Conservation (phyloP, 1,140 invertebrate species). For the Caenorhabditis latens region DNA sequence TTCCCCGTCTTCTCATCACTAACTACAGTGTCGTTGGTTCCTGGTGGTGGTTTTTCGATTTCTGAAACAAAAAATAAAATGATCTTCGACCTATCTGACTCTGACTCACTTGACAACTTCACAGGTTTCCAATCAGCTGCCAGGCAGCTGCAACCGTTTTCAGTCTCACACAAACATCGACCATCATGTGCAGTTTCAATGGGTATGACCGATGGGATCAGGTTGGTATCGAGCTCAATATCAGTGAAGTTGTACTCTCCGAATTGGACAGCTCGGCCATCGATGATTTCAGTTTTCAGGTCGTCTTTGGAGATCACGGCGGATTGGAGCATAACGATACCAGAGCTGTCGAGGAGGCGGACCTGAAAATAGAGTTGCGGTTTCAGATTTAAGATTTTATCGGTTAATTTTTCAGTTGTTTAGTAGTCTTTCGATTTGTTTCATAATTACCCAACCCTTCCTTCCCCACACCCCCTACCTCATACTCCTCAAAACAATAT, state of each 20-base stretch:
- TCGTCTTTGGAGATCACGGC: conserved; percentile 67
- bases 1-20: conserved; percentile 15
- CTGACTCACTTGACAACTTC: conserved; percentile 67
- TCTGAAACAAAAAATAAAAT: conserved; percentile 11
- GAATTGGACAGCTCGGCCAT: conserved; percentile 69
- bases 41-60: conserved; percentile 24
- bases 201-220: conserved; percentile 76
- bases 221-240: conserved; percentile 71
- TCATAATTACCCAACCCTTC: not conserved
- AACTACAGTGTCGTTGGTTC: not conserved
- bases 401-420: too few species aligned
- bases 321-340: conserved; percentile 68
- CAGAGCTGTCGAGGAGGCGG: conserved; percentile 73
- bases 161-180: conserved; percentile 75
- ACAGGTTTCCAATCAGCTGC: conserved; percentile 74
- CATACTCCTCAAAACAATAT: conserved; percentile 77
- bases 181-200: conserved; percentile 74
- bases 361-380: conserved; percentile 61
- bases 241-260: conserved; percentile 76
- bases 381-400: not conserved
- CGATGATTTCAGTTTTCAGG: conserved; percentile 69
- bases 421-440: too few species aligned
- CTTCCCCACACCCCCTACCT: conserved; percentile 58
- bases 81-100: not conserved
- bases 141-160: conserved; percentile 75